A percentile compares a stretch with the other conserved stretches of the same genome.
phyloP scores from a whole-genome alignment of 2,888 invertebrate genomes.

The Nomada flava region DNA sequence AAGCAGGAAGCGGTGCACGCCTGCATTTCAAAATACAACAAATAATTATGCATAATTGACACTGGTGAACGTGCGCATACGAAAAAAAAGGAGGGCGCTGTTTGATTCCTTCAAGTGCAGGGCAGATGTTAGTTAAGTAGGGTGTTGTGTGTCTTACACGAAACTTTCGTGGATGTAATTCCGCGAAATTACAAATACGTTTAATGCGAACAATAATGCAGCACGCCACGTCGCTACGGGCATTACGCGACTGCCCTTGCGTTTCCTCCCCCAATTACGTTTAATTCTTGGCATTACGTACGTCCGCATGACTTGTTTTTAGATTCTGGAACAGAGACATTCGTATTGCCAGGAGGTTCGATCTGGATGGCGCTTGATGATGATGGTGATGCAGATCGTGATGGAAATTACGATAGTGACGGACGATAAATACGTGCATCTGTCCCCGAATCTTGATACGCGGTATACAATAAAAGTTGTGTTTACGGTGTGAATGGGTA shows the following conservation, averaged over 20 bases:
- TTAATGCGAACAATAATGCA: slow-evolving; percentile 62
- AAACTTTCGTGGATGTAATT: slow-evolving; percentile 52
- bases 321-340: slow-evolving; percentile 65
- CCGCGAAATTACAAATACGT: slow-evolving; percentile 53
- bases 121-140: slow-evolving; percentile 66
- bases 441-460: slow-evolving; percentile 51
- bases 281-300: slow-evolving; percentile 62
- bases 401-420: slow-evolving; percentile 63
- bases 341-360: slow-evolving; percentile 59
- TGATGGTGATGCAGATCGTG: slow-evolving; percentile 59
- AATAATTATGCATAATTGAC: slow-evolving; percentile 57
- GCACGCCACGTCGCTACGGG: slow-evolving; percentile 36
- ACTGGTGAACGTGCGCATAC: slow-evolving; percentile 3
- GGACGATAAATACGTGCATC: slow-evolving; percentile 63
- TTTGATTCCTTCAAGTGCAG: slow-evolving; percentile 34
- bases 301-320: slow-evolving; percentile 62
- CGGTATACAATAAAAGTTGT: slow-evolving; percentile 47
- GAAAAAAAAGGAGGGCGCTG: not conserved
- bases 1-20: slow-evolving; percentile 34
- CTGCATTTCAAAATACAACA: slow-evolving; percentile 31
- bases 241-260: slow-evolving; percentile 35
- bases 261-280: slow-evolving; percentile 66
- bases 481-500: slow-evolving; percentile 55
- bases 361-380: slow-evolving; percentile 68
- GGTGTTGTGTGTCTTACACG: slow-evolving; percentile 25